These are phyloP conservation scores for Entomyzon cyanotis DNA, from an alignment of 2,113 vertebrate genomes.

Conservation along the genomic window DNA sequence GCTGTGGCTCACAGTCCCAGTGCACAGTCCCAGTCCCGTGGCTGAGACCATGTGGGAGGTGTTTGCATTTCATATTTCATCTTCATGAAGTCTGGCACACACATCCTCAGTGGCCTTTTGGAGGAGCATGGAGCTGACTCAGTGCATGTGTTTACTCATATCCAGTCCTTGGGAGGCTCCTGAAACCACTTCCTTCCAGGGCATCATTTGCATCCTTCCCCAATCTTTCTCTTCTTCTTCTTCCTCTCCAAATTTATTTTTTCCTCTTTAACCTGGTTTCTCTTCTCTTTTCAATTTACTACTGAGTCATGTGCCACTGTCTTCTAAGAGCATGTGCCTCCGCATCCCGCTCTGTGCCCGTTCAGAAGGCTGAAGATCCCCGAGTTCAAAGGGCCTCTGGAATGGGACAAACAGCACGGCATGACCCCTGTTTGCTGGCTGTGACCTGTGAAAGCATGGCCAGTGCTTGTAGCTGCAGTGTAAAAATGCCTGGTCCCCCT, in stretches of 20 bases:
- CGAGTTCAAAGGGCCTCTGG: not conserved
- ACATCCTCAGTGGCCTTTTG: not conserved
- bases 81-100: not conserved
- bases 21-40: not conserved
- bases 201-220: not conserved
- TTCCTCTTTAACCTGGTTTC: not conserved
- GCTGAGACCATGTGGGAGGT: not conserved
- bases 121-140: not conserved
- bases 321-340: accelerated
- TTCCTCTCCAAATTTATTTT: not conserved
- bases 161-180: not conserved
- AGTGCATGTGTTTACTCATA: not conserved
- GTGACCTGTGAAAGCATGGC: not conserved
- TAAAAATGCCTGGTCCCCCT: not conserved
- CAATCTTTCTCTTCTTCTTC: not conserved
- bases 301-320: not conserved
- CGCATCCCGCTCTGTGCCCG: accelerated
- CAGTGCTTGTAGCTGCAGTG: not conserved
- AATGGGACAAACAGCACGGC: not conserved
- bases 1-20: accelerated
- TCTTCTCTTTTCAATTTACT: constrained; percentile 1
- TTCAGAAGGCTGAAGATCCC: not conserved
- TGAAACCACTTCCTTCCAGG: not conserved
- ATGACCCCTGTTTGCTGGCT: not conserved
- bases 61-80: not conserved